These are phyloP conservation scores for Meghimatium bilineatum DNA, from an alignment of 2,888 invertebrate species.

Conservation along the genomic window DNA sequence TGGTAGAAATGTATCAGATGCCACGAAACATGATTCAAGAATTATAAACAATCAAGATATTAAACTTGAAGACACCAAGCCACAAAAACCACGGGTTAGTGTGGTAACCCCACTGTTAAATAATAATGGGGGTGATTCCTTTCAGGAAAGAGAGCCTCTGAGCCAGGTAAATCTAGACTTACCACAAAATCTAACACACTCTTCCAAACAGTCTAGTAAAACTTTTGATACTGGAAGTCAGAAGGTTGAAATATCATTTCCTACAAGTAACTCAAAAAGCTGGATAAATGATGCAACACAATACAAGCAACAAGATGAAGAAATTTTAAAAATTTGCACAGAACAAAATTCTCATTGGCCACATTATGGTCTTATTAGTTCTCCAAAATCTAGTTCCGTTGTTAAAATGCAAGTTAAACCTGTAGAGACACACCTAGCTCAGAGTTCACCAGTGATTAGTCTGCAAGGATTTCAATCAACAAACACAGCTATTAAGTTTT, in stretches of 20 bases:
- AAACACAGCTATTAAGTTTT: background rate
- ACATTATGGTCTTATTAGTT: conserved; percentile 23
- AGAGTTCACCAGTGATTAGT: conserved; percentile 35
- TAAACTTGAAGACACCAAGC: background rate
- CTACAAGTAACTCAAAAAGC: background rate
- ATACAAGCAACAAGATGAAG: background rate
- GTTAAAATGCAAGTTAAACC: conserved; percentile 43
- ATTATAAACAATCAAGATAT: background rate
- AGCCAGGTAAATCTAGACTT: background rate
- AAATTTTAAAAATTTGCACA: background rate
- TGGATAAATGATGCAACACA: background rate
- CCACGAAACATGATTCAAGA: background rate
- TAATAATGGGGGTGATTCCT: background rate
- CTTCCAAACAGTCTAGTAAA: conserved; percentile 13
- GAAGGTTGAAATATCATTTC: background rate
- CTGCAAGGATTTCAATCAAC: conserved; percentile 29
- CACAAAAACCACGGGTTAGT: background rate
- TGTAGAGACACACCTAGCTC: conserved; percentile 39
- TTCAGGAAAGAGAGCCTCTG: background rate
- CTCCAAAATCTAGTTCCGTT: conserved; percentile 42
- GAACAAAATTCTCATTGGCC: background rate
- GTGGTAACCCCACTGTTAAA: conserved; percentile 9
- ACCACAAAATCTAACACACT: conserved; percentile 19
- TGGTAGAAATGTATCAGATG: background rate
- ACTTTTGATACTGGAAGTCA: background rate